A percentile compares a stretch with the other conserved stretches of the same genome.
Conservation (phyloP, 2,797 vertebrate species). For the Amphiprion clarkii region DNA sequence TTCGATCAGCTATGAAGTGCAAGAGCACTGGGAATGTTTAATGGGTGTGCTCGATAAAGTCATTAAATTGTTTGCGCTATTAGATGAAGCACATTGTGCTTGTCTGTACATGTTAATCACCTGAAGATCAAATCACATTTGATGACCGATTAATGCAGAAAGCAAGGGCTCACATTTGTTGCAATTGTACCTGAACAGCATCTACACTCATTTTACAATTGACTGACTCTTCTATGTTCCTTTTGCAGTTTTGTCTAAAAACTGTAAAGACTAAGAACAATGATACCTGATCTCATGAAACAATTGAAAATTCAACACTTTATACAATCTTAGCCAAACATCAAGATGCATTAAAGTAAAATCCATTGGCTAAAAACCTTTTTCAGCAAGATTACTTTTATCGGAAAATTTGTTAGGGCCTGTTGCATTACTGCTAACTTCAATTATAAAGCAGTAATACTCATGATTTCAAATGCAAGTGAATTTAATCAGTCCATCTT, state of each 20-base stretch:
- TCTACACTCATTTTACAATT: background rate
- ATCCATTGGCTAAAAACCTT: background rate
- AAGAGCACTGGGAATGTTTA: constrained; percentile 7
- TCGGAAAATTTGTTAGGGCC: background rate
- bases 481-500: background rate
- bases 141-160: background rate
- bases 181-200: background rate
- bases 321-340: background rate
- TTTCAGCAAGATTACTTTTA: background rate
- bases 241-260: background rate
- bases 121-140: background rate
- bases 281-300: background rate
- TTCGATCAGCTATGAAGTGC: constrained; percentile 11
- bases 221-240: background rate
- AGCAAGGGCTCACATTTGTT: background rate
- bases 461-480: background rate
- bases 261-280: background rate
- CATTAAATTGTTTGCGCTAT: background rate
- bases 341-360: background rate
- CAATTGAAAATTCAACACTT: background rate
- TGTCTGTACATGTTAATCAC: background rate
- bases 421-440: too few relatives aligned
- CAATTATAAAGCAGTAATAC: background rate
- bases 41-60: background rate
- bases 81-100: background rate